Base-by-base conservation (phyloP, 2,888 invertebrate species). In the Lepidochrysops patricia region DNA sequence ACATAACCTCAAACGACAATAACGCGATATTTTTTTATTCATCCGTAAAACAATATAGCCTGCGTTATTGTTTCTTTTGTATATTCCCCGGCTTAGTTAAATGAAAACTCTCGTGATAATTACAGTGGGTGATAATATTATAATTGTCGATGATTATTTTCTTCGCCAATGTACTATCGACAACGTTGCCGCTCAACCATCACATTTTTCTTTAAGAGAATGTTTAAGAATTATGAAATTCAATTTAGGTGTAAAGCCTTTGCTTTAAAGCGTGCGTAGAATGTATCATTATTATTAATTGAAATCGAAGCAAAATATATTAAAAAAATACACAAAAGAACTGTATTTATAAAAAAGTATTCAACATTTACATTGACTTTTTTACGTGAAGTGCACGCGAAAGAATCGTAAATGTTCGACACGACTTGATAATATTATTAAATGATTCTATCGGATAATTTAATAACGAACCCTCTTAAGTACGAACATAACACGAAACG, bases 1-100 rank as follows among this genome's bases (percentile, higher is more conserved):
- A 50, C 50, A 50, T 50, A 23, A 43, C 50, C 26, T 26, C 50
- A 50, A 49, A 50, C 50, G 7, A 50, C 26, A 50, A 26, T 50
- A 50, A 12, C 26, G 50, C 50, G 25, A 26, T 50, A 26, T n/a
- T 49, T 50, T 49, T 26, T 26, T 43, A 43, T 43, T 29, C 43
- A 43, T 43, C 43, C 23, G 43, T 1, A 43, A 43, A 43, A 43
- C 43, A 43, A 23, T 23, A 43, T 23, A 43, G 19, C 43, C 43
- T 43, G 9, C 43, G 12, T 23, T 43, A 12, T 19, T 43, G 43
- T 19, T 43, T 43, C 43, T 43, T 43, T 43, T 43, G n/a, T 43
- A 43, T 43, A 12, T 19, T 23, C 19, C 3, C 2, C 3, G 4
- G 43, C 43, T 43, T 23, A 9, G 19, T 43, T 43, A 6, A 50